Evolutionary conservation across 2,113 vertebrate genomes (phyloP), one percentile per base, ranked within the genome.

Genomic region (Quiscalus mexicanus): DNA sequence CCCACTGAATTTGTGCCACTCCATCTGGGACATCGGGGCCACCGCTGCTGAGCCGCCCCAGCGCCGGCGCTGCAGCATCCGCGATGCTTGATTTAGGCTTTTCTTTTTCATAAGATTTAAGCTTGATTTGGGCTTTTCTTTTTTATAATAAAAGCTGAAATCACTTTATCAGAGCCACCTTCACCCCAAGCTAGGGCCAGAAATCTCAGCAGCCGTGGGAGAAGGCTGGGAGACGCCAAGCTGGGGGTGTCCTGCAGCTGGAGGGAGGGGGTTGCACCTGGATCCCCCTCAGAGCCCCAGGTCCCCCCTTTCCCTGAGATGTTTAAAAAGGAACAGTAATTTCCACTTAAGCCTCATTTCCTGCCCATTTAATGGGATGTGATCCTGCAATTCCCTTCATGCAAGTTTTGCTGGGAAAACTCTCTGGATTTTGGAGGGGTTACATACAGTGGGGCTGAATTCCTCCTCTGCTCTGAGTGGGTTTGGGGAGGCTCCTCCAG

Each of bases 261-360:
- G 7, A 20, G 9, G 0, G 67, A 42, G 20, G 73, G 24, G 39
- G 2, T 1, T 5, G 45, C 14, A 7, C 5, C 5, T 52, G 67
- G 12, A 37, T 56, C 58, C 23, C 3, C 50, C 22, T 21, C 33
- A 52, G 65, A 89, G 30, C 27, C 65, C 10, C 60, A 23, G 42
- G 19, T 44, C 10, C 39, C 10, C 12, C 31, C 27, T 44, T 31
- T 68, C 42, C 68, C 67, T 0, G 10, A 50, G 50, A 16, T 3
- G 9, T 30, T 77, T 21, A 10, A 12, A 79, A 78, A 71, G 1
- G 23, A 93, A 1, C 37, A 4, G 37, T 62, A 2, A 24, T 93
- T 94, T 87, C 50, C 89, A 39, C 87, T 91, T 59, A 24, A 74
- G 16, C 39, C 52, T 69, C 45, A 25, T 58, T 91, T 95, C 87